Conservation (phyloP, 2,113 vertebrate species). For the Meles meles region DNA sequence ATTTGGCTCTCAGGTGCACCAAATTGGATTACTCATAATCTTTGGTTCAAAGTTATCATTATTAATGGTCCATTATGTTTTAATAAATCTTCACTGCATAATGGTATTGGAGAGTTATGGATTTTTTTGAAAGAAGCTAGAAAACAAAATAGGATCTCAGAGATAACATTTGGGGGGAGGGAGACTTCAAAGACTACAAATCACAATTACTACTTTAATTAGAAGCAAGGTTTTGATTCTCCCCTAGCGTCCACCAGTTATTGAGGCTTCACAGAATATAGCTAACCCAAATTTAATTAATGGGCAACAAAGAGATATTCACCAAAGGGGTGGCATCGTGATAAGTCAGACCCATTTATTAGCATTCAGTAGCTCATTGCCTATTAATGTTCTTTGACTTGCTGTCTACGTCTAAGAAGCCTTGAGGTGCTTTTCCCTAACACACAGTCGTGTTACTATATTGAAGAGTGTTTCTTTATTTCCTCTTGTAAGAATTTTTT, state of each 20-base stretch:
- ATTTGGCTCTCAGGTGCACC: background rate
- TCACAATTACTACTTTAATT: slow-evolving; percentile 67
- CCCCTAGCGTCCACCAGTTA: background rate
- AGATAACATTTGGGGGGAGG: background rate
- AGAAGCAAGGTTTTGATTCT: slow-evolving; percentile 32
- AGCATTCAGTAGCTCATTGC: slow-evolving; percentile 44
- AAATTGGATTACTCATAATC: background rate
- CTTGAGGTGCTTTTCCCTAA: background rate
- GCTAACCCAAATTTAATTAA: slow-evolving; percentile 72
- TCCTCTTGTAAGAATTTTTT: slow-evolving; percentile 51
- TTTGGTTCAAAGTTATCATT: background rate
- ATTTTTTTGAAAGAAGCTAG: background rate
- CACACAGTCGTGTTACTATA: background rate
- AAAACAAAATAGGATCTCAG: background rate
- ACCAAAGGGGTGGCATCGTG: slow-evolving; percentile 2
- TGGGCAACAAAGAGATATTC: slow-evolving; percentile 28
- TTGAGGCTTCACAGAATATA: slow-evolving; percentile 29
- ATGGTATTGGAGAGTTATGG: background rate
- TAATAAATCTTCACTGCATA: background rate
- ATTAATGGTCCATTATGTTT: background rate
- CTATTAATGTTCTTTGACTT: background rate
- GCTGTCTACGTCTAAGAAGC: background rate
- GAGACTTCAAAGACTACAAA: background rate
- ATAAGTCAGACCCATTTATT: slow-evolving; percentile 52
- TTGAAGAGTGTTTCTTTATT: slow-evolving; percentile 53